Percentiles rank a stretch among this genome's conserved stretches.
These are phyloP conservation scores for Channallabes apus DNA, from an alignment of 2,797 vertebrate genomes.

Conservation along the genomic window DNA sequence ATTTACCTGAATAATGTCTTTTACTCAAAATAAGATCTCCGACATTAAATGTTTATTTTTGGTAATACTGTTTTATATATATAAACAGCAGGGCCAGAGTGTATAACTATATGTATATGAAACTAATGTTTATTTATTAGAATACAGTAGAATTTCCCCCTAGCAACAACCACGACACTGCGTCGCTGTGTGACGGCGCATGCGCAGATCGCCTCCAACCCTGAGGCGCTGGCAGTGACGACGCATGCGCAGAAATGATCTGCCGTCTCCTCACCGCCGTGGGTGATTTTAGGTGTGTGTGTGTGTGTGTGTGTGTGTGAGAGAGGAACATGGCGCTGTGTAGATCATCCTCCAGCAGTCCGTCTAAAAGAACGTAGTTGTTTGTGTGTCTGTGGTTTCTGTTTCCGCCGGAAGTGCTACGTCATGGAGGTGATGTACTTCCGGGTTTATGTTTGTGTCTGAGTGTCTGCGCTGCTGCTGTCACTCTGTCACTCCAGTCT, in stretches of 20 bases:
- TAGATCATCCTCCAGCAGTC: not conserved
- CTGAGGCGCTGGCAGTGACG: not conserved
- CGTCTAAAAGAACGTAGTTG: not conserved
- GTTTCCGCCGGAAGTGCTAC: conserved; percentile 46
- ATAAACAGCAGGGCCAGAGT: not conserved
- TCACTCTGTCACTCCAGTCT: not conserved
- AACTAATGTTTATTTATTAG: not conserved
- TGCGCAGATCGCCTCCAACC: not conserved
- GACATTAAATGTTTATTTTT: too few species aligned
- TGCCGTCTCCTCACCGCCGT: too few species aligned
- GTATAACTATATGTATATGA: not conserved
- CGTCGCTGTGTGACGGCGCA: not conserved
- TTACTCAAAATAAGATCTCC: not conserved
- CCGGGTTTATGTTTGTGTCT: conserved; percentile 52
- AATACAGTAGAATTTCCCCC: not conserved
- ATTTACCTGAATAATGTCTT: not conserved
- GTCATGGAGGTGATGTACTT: conserved; percentile 37
- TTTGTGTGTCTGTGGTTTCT: not conserved
- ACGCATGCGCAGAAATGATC: not conserved
- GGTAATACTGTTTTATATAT: not conserved
- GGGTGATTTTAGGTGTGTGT: not conserved
- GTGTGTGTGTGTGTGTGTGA: not conserved
- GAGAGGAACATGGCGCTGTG: not conserved
- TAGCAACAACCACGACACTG: not conserved
- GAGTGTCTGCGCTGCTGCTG: not conserved